Conservation (phyloP, 2,888 invertebrate species). For the Mesorhabditis belari region DNA sequence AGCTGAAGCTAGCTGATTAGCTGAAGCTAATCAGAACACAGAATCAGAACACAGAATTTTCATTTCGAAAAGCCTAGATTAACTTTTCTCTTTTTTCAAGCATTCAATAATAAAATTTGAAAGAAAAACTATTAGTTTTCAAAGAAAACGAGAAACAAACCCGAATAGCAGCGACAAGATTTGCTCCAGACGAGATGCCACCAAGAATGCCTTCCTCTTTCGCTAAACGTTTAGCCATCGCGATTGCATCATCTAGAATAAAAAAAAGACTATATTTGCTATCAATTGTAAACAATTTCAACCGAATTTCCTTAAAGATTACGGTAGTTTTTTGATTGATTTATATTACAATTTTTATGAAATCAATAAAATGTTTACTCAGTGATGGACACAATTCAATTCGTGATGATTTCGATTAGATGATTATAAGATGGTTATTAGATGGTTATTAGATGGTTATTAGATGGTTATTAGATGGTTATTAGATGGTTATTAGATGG, state of each 20-base stretch:
- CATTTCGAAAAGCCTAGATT: neutral
- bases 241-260: conserved; percentile 39
- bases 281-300: neutral
- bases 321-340: neutral
- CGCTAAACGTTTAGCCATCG: conserved; percentile 44
- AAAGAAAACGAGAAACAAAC: conserved; percentile 1
- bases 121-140: conserved; percentile 20
- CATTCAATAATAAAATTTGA: neutral
- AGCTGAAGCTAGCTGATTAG: too few relatives aligned
- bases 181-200: conserved; percentile 44
- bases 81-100: neutral
- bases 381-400: too few relatives aligned
- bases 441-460: too few relatives aligned
- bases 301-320: neutral
- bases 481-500: too few relatives aligned
- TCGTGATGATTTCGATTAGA: too few relatives aligned
- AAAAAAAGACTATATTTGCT: too few relatives aligned
- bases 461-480: too few relatives aligned
- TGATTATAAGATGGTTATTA: too few relatives aligned
- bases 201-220: conserved; percentile 44
- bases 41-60: too few relatives aligned
- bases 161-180: conserved; percentile 40
- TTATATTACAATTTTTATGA: too few relatives aligned
- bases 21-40: too few relatives aligned
- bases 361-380: too few relatives aligned